Base-by-base conservation (phyloP, 2,888 invertebrate species). In the Lamellibrachia columna region DNA sequence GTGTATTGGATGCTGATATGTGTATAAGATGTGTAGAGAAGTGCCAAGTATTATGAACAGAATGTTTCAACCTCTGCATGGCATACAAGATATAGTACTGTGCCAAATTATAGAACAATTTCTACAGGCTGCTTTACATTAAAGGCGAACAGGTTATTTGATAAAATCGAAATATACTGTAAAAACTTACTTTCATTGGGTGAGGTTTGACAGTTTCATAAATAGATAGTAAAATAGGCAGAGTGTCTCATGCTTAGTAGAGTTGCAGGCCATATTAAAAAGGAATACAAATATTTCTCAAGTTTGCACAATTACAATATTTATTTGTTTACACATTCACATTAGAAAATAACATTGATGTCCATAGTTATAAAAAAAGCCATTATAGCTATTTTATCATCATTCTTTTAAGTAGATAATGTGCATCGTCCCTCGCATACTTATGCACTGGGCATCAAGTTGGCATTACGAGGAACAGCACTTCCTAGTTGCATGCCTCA, bases 311-410 rank as follows among this genome's bases (percentile, higher is more conserved):
- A 75, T n/a, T 22, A 22, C 75, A 6, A 75, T 75, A 75, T 75
- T 75, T 75, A 75, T 75, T 75, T 75, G n/a, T 75, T 75, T 75
- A 75, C 75, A 75, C 75, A 75, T 75, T 75, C 75, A 75, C 75
- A 15, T 75, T 6, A 75, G 75, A 75, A 75, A 75, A 75, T 55
- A 55, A 75, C 75, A 75, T 75, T 75, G 6, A 2, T 75, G 22
- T 75, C n/a, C 7, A 9, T 55, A 55, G 55, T 40, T 40, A 40
- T 40, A 40, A 40, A 40, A 40, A 40, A 40, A 40, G 40, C 40
- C 40, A 40, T 40, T 40, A 40, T 40, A 40, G 40, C 40, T 40
- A 40, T 40, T 40, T 40, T 40, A 40, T 40, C 40, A 40, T 40
- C 40, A 40, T 40, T 40, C 40, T 40, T 40, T 40, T 40, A 40